Base-by-base conservation (phyloP, 2,113 vertebrate species). In the Procavia capensis region DNA sequence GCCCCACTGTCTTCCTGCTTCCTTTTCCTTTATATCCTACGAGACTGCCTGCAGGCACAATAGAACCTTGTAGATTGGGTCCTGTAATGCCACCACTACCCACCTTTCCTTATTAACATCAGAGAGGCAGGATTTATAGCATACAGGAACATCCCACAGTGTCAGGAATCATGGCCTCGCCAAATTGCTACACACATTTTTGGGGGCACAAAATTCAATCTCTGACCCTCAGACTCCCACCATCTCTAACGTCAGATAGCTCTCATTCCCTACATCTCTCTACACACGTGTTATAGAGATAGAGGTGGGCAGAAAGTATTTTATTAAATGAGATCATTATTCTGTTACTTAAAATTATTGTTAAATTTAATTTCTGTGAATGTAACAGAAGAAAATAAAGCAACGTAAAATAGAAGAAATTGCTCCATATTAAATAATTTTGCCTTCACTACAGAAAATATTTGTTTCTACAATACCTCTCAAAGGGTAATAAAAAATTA, bases 381-480 rank as follows among this genome's bases (percentile, higher is more conserved):
- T 59, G 29, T 39, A 88, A 85, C 27, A 31, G 66, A 78, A 82
- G 66, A 70, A 90, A 92, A 91, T 59, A 81, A 84, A 61, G 39
- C 87, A 82, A 76, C 24, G 4, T 47, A 54, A 95, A 80, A 68
- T 9, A 78, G 79, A 89, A 93, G 41, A 27, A 63, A 45, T 22
- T 88, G 22, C 3, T 95, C 45, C 3, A 24, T 20, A 45, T 95
- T 75, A 80, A 80, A 47, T 75, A 50, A 1, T 96, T 85, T 92
- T 96, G 61, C 64, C 63, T 83, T 85, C 14, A n/a, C 79, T 47
- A 34, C 11, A 61, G 74, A 94, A 82, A 92, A 72, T 76, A 75
- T 34, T 92, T 95, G 68, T 88, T 95, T 95, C 88, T 64, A 36
- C 78, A 88, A 59, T 94, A 31, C 68, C 82, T 94, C 74, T 85